A percentile compares a stretch with the other conserved stretches of the same genome.
Conservation (phyloP, 2,113 vertebrate species). For the Mohoua ochrocephala region DNA sequence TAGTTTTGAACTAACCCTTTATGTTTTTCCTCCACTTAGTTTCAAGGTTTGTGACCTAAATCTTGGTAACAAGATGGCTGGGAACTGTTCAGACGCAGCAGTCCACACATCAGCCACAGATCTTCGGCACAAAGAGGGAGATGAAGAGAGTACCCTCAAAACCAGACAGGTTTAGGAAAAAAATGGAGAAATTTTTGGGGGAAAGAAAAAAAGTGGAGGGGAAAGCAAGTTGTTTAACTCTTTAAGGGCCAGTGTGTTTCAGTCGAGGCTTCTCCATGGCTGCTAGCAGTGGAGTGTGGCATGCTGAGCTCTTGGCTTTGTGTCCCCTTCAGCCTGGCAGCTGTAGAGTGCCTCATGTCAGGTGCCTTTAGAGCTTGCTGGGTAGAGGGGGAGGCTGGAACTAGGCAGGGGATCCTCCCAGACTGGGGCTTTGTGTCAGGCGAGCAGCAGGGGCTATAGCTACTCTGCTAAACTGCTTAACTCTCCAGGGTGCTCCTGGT, state of each 20-base stretch:
- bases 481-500: neutral
- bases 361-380: neutral
- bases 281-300: fast-evolving
- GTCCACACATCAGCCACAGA: neutral
- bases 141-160: neutral
- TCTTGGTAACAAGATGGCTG: neutral
- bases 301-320: neutral
- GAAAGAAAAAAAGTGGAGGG: neutral
- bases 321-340: neutral
- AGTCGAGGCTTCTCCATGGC: fast-evolving
- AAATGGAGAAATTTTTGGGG: neutral
- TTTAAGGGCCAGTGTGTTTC: neutral
- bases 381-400: neutral
- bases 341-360: neutral
- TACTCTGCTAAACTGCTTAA: neutral
- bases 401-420: neutral
- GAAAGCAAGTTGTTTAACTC: neutral
- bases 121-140: neutral
- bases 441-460: neutral
- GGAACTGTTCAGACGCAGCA: neutral
- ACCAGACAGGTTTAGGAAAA: neutral
- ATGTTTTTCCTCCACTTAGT: neutral
- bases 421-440: neutral
- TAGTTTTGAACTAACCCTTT: neutral
- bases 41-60: neutral